Base-by-base conservation (phyloP, 2,888 invertebrate genomes). In the Conchocele bisecta region DNA sequence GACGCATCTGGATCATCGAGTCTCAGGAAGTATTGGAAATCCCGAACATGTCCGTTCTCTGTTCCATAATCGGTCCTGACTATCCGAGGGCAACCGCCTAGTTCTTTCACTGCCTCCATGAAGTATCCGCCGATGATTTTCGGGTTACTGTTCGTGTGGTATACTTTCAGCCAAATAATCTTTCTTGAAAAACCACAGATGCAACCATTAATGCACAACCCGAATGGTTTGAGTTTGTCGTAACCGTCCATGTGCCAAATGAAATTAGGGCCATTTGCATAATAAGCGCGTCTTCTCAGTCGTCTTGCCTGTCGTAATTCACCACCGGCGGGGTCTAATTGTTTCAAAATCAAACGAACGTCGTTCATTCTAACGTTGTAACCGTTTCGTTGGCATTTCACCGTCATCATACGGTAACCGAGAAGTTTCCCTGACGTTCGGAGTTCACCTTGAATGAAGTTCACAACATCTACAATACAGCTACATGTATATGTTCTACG, bases 181-280 rank as follows among this genome's bases (percentile, higher is more conserved):
- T 44, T 24, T 31, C 72, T 60, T 15, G 66, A 72, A 37, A 61
- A 72, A 15, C 61, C 57, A 66, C 53, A 51, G n/a, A n/a, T n/a
- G n/a, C n/a, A n/a, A n/a, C n/a, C n/a, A n/a, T n/a, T n/a, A n/a
- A n/a, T n/a, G n/a, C n/a, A n/a, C n/a, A n/a, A n/a, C n/a, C n/a
- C n/a, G n/a, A n/a, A n/a, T n/a, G n/a, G n/a, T n/a, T n/a, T n/a
- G 0, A 66, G 48, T 46, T 56, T 60, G 15, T 66, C 72, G 29
- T 66, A 72, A 11, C 61, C 56, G 37, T 72, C 66, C n/a, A 66
- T 11, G 46, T 72, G 66, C 72, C 65, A 66, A 29, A 72, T 60
- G 41, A 60, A 66, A 56, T 66, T 61, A 42, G 72, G 66, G 20
- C 72, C 66, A 9, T 31, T n/a, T 3, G 57, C 72, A 66, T 51